phyloP scores from a whole-genome alignment of 1,140 invertebrate genomes.

The Achroia grisella region DNA sequence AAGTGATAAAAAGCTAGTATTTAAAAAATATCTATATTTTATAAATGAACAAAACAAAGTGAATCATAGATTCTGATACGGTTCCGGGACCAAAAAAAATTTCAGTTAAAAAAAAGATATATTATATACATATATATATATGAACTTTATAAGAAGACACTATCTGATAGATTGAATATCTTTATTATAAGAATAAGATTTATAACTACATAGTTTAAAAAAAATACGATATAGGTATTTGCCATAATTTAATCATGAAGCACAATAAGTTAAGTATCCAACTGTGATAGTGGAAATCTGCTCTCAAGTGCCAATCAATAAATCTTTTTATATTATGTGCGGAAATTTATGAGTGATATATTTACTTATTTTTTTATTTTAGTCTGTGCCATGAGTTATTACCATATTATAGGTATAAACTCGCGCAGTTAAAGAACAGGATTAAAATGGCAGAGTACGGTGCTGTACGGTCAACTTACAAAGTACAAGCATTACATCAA shows the following conservation, averaged over 20 bases:
- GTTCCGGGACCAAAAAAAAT: slow-evolving; percentile 55
- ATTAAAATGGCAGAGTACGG: too few species aligned
- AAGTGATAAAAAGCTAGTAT: background rate
- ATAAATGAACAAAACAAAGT: slow-evolving; percentile 8
- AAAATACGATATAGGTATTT: background rate
- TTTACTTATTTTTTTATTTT: slow-evolving; percentile 11
- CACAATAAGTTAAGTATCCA: slow-evolving; percentile 39
- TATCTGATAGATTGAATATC: background rate
- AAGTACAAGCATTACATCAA: too few species aligned
- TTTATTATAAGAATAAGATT: background rate
- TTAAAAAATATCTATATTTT: background rate
- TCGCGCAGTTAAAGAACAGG: too few species aligned
- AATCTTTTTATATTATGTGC: slow-evolving; percentile 1
- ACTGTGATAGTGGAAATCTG: slow-evolving; percentile 53
- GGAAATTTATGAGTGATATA: slow-evolving; percentile 13
- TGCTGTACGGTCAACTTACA: too few species aligned
- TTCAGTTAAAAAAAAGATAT: slow-evolving; percentile 8
- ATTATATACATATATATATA: slow-evolving; percentile 13
- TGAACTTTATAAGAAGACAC: slow-evolving; percentile 8
- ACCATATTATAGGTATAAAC: slow-evolving; percentile 27
- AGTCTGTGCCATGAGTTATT: slow-evolving; percentile 52
- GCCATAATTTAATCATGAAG: slow-evolving; percentile 20
- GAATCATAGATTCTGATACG: slow-evolving; percentile 59
- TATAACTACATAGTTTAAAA: background rate
- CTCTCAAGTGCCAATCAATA: slow-evolving; percentile 51